A percentile compares a stretch with the other conserved stretches of the same genome.
These are phyloP conservation scores for Erinaceus europaeus DNA, from an alignment of 2,113 vertebrate species.

Conservation along the genomic window DNA sequence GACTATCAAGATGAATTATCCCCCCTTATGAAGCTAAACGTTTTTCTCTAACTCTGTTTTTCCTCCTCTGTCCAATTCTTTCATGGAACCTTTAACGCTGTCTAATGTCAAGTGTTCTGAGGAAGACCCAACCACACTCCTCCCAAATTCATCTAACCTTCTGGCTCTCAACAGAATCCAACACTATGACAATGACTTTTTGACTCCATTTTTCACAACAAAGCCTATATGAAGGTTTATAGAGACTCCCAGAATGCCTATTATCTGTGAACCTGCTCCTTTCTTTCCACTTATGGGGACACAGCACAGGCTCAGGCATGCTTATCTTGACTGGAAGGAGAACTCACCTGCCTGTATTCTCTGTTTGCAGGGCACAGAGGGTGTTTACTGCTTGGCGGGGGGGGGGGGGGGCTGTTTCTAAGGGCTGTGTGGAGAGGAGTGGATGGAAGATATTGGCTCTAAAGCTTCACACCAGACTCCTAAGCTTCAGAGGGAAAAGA, in stretches of 20 bases:
- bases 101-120: background rate
- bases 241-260: background rate
- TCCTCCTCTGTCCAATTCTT: background rate
- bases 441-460: background rate
- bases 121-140: background rate
- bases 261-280: background rate
- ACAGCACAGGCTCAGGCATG: background rate
- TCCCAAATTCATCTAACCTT: background rate
- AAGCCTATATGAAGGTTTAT: background rate
- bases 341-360: background rate
- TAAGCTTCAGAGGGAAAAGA: background rate
- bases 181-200: background rate
- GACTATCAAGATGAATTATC: background rate
- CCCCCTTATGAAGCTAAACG: background rate
- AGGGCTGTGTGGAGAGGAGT: background rate
- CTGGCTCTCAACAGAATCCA: background rate
- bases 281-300: background rate
- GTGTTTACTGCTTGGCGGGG: background rate
- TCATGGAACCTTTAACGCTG: background rate
- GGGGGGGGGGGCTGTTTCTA: background rate
- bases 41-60: constrained; percentile 10
- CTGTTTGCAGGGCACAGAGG: background rate
- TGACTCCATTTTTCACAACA: background rate
- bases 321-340: background rate
- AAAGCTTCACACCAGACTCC: background rate